Evolutionary conservation across 2,113 vertebrate genomes (phyloP), one percentile per base, ranked within the genome.

Genomic region (Melospiza georgiana): DNA sequence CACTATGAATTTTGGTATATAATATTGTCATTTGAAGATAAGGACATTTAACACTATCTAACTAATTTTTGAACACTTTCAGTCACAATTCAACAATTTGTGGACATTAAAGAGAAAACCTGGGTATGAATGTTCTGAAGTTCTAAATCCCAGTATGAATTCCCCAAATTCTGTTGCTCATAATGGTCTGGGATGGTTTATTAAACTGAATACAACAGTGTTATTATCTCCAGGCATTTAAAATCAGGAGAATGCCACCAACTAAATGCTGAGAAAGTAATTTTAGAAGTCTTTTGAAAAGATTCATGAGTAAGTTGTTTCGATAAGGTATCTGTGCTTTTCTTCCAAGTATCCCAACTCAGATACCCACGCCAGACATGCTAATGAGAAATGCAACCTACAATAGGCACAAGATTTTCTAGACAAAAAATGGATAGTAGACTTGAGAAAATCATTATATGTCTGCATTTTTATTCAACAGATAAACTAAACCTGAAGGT

Each of bases 181-280:
- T 37, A 77, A 23, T 44, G 31, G 13, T 52, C 46, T 13, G 6
- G 10, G 30, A 27, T 58, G 11, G 6, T 49, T 20, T 19, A 59
- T 65, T 13, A 41, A 69, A 35, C 5, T 23, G 28, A 85, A 54
- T 44, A 24, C 4, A 49, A 31, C 6, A 44, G 11, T 63, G n/a
- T 15, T 28, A 22, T 77, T 51, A 24, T 21, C 37, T 72, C 30
- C 23, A 76, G 28, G 4, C 16, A 13, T 41, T 79, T 49, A 33
- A 39, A 59, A 61, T 0, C 16, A 6, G 1, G 10, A 10, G 6
- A 31, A 49, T 4, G 1, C 6, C 25, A 71, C 30, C 19, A 76
- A 43, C 12, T 62, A 57, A 87, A 37, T 30, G 16, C 14, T 37
- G 23, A 66, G 25, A 76, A 51, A 61, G 9, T 51, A 1, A 72